Percentiles rank a stretch among this genome's conserved stretches.
Conservation (phyloP, 2,888 invertebrate genomes). For the Acrocyrtus sp. region DNA sequence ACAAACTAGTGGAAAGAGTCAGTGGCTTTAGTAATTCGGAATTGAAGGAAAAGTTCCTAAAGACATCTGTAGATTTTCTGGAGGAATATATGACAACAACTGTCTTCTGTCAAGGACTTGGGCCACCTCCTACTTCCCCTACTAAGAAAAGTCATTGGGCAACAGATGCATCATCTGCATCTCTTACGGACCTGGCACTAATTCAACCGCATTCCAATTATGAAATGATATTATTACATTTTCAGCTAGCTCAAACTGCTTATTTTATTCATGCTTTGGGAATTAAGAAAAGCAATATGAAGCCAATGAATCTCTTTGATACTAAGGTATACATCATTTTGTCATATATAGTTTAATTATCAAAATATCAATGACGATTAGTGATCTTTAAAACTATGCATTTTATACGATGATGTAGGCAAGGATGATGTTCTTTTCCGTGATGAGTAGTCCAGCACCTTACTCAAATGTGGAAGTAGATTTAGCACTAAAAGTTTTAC, state of each 20-base stretch:
- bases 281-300: constrained; percentile 77
- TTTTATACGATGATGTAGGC: constrained; percentile 32
- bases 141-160: constrained; percentile 58
- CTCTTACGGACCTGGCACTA: constrained; percentile 82
- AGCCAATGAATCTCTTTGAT: constrained; percentile 78
- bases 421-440: constrained; percentile 68
- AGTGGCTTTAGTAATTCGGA: constrained; percentile 67
- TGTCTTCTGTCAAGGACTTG: constrained; percentile 55
- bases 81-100: constrained; percentile 72
- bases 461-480: constrained; percentile 69
- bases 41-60: constrained; percentile 65
- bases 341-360: background rate
- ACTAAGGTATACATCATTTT: constrained; percentile 70
- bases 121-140: constrained; percentile 7
- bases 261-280: constrained; percentile 83
- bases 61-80: constrained; percentile 68
- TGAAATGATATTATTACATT: constrained; percentile 81
- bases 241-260: constrained; percentile 80
- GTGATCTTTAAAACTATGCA: too few relatives aligned
- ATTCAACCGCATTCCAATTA: constrained; percentile 80
- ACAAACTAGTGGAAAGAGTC: constrained; percentile 80
- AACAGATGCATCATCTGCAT: constrained; percentile 65
- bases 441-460: constrained; percentile 64
- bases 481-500: constrained; percentile 73
- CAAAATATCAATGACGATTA: background rate